A percentile compares a stretch with the other conserved stretches of the same genome.
These are phyloP conservation scores for Protonibea diacanthus DNA, from an alignment of 2,797 vertebrate genomes.

Conservation along the genomic window DNA sequence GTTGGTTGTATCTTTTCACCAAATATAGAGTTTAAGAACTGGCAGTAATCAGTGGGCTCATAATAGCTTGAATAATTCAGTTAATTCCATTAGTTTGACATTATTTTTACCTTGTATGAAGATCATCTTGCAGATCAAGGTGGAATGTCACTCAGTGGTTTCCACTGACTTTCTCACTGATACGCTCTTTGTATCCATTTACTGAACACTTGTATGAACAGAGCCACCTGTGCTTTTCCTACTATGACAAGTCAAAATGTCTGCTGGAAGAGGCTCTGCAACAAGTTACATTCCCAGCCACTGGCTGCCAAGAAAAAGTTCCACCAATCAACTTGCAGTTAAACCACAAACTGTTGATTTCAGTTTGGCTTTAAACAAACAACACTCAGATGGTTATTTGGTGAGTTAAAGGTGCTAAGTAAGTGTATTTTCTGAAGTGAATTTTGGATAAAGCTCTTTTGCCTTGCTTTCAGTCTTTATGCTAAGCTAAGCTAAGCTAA, in stretches of 20 bases:
- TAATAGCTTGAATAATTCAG: background rate
- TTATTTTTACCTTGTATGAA: background rate
- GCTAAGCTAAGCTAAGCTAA: background rate
- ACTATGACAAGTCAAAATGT: background rate
- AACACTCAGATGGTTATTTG: background rate
- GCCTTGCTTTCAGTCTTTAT: background rate
- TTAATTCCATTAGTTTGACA: background rate
- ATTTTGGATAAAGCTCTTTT: background rate
- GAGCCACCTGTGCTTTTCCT: background rate
- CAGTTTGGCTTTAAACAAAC: background rate
- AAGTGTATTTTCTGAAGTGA: background rate
- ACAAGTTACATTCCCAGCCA: background rate
- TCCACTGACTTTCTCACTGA: background rate
- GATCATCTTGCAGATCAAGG: background rate
- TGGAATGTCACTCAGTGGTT: background rate
- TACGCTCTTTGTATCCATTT: background rate
- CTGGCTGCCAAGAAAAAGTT: background rate
- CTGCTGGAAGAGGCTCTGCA: background rate
- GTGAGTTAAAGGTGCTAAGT: background rate
- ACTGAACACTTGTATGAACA: background rate
- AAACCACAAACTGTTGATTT: background rate
- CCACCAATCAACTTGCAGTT: background rate
- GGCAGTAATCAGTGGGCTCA: background rate
- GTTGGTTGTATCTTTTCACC: background rate
- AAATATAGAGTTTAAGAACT: background rate